These are phyloP conservation scores for Carapus acus DNA, from an alignment of 2,797 vertebrate species.

Conservation along the genomic window DNA sequence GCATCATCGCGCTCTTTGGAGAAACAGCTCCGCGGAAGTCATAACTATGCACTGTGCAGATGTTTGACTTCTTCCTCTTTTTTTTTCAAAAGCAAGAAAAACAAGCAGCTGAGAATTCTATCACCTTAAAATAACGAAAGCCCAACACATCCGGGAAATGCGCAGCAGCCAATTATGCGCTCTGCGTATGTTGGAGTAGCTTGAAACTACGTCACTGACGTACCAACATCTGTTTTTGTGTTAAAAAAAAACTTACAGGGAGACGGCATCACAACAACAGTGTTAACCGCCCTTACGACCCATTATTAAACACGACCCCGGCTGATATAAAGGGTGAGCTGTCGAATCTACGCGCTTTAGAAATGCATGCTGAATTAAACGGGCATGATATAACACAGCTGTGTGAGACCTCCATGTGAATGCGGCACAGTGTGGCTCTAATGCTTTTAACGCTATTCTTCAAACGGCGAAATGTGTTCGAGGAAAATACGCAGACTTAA, in stretches of 20 bases:
- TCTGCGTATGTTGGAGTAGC: conserved; percentile 38
- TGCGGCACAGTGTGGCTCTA: too few species aligned
- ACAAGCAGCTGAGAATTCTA: conserved; percentile 28
- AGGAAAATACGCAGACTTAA: too few species aligned
- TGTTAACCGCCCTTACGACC: conserved; percentile 5
- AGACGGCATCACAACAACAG: conserved; percentile 7
- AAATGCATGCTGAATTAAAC: too few species aligned
- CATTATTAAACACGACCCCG: conserved; percentile 24
- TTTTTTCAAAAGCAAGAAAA: conserved; percentile 25
- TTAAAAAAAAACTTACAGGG: conserved; percentile 18
- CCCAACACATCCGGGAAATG: conserved; percentile 46
- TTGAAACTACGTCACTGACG: conserved; percentile 45
- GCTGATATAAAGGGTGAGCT: conserved; percentile 20
- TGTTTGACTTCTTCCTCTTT: too few species aligned
- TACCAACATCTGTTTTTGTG: conserved; percentile 37
- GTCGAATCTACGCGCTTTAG: conserved; percentile 8
- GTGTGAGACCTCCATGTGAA: too few species aligned
- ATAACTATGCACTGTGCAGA: conserved; percentile 13
- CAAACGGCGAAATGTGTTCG: too few species aligned
- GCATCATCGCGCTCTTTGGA: conserved; percentile 12
- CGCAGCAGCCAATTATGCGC: conserved; percentile 59
- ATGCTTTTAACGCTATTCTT: too few species aligned
- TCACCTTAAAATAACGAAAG: conserved; percentile 46
- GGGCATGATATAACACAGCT: too few species aligned
- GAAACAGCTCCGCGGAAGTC: conserved; percentile 18